A percentile compares a stretch with the other conserved stretches of the same genome.
Evolutionary conservation across 2,797 vertebrate species (phyloP).

Genomic region (Poeciliopsis gracilis): DNA sequence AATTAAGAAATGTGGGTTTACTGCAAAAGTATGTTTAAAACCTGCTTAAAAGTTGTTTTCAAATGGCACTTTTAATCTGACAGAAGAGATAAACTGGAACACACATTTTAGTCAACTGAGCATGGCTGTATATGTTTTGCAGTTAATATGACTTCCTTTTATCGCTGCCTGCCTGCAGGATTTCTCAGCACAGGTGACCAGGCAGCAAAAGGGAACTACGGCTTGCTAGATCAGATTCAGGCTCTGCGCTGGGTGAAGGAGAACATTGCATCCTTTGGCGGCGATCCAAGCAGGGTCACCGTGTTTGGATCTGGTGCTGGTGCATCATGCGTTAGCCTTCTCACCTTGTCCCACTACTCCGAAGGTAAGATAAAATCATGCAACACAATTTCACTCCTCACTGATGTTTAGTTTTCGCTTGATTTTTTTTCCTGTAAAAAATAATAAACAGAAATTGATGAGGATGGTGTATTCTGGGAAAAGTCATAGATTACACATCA

Average conservation of each 20-base stretch:
- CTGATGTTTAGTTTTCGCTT: background rate
- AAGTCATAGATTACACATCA: background rate
- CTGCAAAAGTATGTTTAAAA: background rate
- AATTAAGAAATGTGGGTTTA: background rate
- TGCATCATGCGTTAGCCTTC: conserved; percentile 94
- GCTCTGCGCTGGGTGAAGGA: conserved; percentile 96
- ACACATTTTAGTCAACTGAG: background rate
- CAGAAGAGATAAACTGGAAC: background rate
- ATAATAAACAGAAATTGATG: too few species aligned
- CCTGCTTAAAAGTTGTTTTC: background rate
- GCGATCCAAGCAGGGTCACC: conserved; percentile 92
- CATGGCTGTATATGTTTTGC: background rate
- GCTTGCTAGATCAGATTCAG: conserved; percentile 96
- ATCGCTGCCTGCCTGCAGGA: conserved; percentile 73
- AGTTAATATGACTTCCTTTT: background rate
- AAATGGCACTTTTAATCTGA: background rate
- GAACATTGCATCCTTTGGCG: conserved; percentile 93
- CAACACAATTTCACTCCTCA: background rate
- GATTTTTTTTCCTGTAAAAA: too few species aligned
- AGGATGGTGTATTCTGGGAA: background rate
- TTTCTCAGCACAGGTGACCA: conserved; percentile 97
- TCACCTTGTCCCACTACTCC: conserved; percentile 96
- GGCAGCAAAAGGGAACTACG: conserved; percentile 96
- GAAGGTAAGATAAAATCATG: conserved; percentile 83
- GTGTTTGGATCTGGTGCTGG: conserved; percentile 97